Evolutionary conservation across 2,888 invertebrate species (phyloP).

Genomic region (Papilio elwesi): DNA sequence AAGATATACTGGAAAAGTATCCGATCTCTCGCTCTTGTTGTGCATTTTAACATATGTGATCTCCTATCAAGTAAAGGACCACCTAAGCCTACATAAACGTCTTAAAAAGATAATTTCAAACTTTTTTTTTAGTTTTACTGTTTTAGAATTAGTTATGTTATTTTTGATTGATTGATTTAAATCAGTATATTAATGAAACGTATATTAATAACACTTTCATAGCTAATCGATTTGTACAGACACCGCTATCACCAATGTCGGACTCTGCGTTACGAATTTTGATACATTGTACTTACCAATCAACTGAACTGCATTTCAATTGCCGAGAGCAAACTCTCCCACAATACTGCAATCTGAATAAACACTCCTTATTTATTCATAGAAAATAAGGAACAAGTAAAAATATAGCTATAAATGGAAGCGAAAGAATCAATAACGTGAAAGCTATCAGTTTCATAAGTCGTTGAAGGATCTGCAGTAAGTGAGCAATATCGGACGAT

Average conservation of each 20-base stretch:
- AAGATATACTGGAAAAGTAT: no score
- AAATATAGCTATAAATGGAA: background rate
- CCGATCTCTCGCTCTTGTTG: no score
- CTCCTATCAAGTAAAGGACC: no score
- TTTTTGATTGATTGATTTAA: no score
- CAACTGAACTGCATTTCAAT: background rate
- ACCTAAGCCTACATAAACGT: no score
- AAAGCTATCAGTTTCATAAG: background rate
- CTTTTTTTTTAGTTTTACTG: no score
- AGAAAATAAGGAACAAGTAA: background rate
- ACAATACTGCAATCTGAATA: constrained; percentile 2
- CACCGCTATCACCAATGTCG: background rate
- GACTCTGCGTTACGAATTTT: background rate
- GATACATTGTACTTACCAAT: background rate
- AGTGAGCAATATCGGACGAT: background rate
- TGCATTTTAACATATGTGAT: no score
- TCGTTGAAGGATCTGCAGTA: background rate
- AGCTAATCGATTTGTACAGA: background rate
- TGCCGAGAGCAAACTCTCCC: background rate
- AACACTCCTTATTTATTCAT: background rate
- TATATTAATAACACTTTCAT: background rate
- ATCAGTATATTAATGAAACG: no score
- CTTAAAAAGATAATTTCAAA: no score
- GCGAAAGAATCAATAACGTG: background rate
- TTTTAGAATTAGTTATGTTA: no score